A percentile compares a stretch with the other conserved stretches of the same genome.
Evolutionary conservation across 2,113 vertebrate genomes (phyloP).

Genomic region (Elephas maximus): DNA sequence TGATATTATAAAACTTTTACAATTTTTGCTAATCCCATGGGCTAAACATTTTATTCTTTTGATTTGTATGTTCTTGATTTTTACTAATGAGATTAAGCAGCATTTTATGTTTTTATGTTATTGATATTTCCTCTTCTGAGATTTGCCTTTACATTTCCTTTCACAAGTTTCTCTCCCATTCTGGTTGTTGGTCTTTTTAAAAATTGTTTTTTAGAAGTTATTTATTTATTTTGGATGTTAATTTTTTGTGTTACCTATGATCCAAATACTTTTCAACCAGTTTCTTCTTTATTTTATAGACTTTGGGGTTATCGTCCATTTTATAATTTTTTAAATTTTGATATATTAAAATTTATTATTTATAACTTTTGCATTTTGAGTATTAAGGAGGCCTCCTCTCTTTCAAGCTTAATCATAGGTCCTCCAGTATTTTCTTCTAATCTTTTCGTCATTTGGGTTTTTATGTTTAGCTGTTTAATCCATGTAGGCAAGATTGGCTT

Average conservation of each 20-base stretch:
- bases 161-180: background rate
- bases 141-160: background rate
- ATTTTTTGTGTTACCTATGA: conserved; percentile 32
- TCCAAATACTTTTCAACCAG: background rate
- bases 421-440: background rate
- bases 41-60: conserved; percentile 1
- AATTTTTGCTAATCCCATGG: background rate
- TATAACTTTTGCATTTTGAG: background rate
- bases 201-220: conserved; percentile 9
- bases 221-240: conserved; percentile 11
- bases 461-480: conserved; percentile 10
- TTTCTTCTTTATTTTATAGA: background rate
- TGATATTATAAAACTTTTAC: conserved; percentile 6
- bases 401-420: conserved; percentile 10
- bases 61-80: background rate
- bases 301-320: conserved; percentile 21
- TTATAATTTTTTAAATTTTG: conserved; percentile 25
- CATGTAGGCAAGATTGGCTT: background rate
- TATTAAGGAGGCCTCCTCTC: background rate
- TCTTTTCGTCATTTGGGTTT: background rate
- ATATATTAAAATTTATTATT: conserved; percentile 15
- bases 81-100: background rate
- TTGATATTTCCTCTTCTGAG: conserved; percentile 4
- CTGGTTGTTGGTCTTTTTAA: background rate
- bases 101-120: conserved; percentile 31